These are phyloP conservation scores for Drosophila guanche DNA, from an alignment of 1,140 invertebrate genomes.

Conservation along the genomic window DNA sequence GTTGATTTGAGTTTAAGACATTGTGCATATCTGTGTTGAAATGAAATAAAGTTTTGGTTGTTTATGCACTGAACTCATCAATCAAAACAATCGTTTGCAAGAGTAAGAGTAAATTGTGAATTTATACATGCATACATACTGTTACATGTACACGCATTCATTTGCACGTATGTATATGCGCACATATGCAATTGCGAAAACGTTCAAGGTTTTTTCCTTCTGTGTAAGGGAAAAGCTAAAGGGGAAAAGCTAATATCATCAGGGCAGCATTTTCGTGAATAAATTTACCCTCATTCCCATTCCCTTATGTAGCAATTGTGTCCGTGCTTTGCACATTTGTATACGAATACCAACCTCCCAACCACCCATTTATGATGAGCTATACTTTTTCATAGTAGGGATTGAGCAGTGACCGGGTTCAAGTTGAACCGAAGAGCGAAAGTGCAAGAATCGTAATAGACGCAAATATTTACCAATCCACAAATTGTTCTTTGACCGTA, in stretches of 20 bases:
- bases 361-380: neutral
- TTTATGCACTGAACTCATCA: neutral
- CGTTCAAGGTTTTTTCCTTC: slow-evolving; percentile 12
- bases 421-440: neutral
- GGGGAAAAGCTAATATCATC: neutral
- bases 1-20: too few relatives aligned
- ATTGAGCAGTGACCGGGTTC: slow-evolving; percentile 6
- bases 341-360: too few relatives aligned
- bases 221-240: slow-evolving; percentile 7
- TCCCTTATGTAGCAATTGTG: too few relatives aligned
- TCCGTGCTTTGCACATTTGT: too few relatives aligned
- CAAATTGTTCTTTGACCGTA: slow-evolving; percentile 13
- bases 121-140: slow-evolving; percentile 8
- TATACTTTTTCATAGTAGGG: slow-evolving; percentile 1
- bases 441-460: slow-evolving; percentile 7
- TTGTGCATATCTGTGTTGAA: neutral
- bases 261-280: neutral
- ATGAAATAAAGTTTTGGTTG: slow-evolving; percentile 31
- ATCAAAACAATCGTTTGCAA: neutral
- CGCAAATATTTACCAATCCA: slow-evolving; percentile 2
- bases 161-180: neutral
- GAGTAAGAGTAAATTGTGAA: slow-evolving; percentile 2
- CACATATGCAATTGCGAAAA: neutral
- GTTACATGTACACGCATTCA: neutral
- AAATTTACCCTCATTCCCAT: too few relatives aligned